Evolutionary conservation across 2,888 invertebrate species (phyloP).

Genomic region (Philereme vetulata): DNA sequence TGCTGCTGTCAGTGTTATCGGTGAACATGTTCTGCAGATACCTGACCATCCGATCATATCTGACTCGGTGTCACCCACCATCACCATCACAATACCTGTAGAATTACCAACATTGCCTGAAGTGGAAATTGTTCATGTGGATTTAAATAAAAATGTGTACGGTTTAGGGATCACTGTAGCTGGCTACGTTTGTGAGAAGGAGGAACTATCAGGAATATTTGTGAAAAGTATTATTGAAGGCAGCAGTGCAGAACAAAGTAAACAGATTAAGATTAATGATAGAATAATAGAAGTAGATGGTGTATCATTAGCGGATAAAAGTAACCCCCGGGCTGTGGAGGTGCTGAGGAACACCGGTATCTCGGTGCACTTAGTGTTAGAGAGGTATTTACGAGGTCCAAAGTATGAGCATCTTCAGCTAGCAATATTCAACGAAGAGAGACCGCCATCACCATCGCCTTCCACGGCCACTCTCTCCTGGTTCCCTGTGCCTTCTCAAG

Average conservation of each 20-base stretch:
- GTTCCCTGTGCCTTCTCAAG: slow-evolving; percentile 90
- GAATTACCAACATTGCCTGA: slow-evolving; percentile 90
- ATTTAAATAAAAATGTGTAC: slow-evolving; percentile 95
- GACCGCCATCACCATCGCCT: slow-evolving; percentile 87
- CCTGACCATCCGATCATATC: slow-evolving; percentile 66
- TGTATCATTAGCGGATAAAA: slow-evolving; percentile 93
- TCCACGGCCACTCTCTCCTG: slow-evolving; percentile 93
- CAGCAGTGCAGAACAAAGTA: slow-evolving; percentile 96
- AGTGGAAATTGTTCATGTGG: slow-evolving; percentile 95
- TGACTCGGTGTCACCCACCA: slow-evolving; percentile 69
- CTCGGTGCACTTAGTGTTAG: slow-evolving; percentile 93
- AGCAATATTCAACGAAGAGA: slow-evolving; percentile 88
- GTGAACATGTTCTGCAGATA: slow-evolving; percentile 72
- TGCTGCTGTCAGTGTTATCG: slow-evolving; percentile 74
- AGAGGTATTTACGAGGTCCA: slow-evolving; percentile 96
- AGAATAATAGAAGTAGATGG: slow-evolving; percentile 98
- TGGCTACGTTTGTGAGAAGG: slow-evolving; percentile 98
- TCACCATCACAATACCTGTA: slow-evolving; percentile 78
- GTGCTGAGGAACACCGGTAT: slow-evolving; percentile 96
- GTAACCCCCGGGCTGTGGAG: slow-evolving; percentile 98
- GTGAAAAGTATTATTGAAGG: slow-evolving; percentile 99
- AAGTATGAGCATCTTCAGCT: slow-evolving; percentile 96
- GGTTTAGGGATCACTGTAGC: slow-evolving; percentile 98
- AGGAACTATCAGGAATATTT: slow-evolving; percentile 99
- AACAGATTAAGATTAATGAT: slow-evolving; percentile 96